These are phyloP conservation scores for Anguilla pacifica DNA, from an alignment of 2,797 vertebrate genomes.

Conservation along the genomic window DNA sequence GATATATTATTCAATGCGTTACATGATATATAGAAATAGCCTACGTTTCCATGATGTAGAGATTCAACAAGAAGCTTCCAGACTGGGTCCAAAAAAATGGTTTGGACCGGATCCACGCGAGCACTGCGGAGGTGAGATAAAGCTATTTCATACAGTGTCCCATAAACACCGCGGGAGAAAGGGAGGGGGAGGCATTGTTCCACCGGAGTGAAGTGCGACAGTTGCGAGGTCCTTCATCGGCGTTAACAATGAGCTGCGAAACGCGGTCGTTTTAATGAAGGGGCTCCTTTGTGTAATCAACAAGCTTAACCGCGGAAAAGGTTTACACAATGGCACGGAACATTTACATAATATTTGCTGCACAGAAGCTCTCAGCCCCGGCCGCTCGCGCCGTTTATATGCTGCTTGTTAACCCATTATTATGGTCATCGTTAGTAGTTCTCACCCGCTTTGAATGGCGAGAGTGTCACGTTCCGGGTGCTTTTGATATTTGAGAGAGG, in stretches of 20 bases:
- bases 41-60: background rate
- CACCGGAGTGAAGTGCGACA: background rate
- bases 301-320: background rate
- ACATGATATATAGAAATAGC: background rate
- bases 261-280: background rate
- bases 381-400: background rate
- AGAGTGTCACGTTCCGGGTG: background rate
- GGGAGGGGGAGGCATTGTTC: background rate
- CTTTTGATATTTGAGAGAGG: background rate
- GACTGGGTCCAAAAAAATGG: background rate
- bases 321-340: background rate
- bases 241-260: background rate
- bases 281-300: conserved; percentile 5
- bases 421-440: background rate
- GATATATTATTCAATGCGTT: background rate
- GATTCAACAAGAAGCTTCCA: background rate
- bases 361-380: background rate
- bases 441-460: background rate
- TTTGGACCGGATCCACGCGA: background rate
- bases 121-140: background rate
- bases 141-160: background rate
- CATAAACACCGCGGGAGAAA: background rate
- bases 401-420: background rate
- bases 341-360: conserved; percentile 1
- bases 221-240: background rate